Conservation (phyloP, 2,113 vertebrate species). For the Microcebus tavaratra region DNA sequence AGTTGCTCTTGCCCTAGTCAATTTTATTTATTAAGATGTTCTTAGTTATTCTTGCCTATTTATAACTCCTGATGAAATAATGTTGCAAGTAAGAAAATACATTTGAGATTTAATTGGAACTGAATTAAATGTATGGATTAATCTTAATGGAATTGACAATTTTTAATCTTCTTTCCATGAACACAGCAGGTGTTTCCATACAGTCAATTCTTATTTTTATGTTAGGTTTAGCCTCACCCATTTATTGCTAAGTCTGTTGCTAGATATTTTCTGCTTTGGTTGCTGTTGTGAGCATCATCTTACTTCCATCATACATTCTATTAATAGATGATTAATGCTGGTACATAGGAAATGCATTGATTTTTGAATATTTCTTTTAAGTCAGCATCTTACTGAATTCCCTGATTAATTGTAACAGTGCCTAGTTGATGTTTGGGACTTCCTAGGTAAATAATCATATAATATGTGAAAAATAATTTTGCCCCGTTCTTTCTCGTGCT, state of each 20-base stretch:
- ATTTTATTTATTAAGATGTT: constrained; percentile 72
- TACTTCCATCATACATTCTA: constrained; percentile 64
- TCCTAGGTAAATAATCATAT: constrained; percentile 62
- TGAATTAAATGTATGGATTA: constrained; percentile 77
- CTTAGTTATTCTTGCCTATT: constrained; percentile 65
- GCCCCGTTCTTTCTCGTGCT: not conserved
- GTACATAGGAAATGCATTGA: constrained; percentile 63
- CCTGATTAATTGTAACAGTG: constrained; percentile 73
- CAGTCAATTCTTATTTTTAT: constrained; percentile 63
- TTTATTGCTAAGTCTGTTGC: constrained; percentile 52
- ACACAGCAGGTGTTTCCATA: not conserved
- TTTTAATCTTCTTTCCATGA: constrained; percentile 70
- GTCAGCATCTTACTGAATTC: constrained; percentile 75
- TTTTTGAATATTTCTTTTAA: constrained; percentile 76
- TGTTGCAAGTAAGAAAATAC: constrained; percentile 69
- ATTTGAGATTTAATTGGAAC: constrained; percentile 71
- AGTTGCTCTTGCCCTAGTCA: constrained; percentile 21
- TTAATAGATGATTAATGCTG: constrained; percentile 64
- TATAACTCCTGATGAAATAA: constrained; percentile 61
- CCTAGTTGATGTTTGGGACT: constrained; percentile 57
- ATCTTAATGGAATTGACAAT: constrained; percentile 74
- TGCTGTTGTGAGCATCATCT: constrained; percentile 61
- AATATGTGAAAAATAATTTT: constrained; percentile 23
- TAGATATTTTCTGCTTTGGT: constrained; percentile 65
- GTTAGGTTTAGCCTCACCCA: constrained; percentile 46